Percentiles rank a stretch among this genome's conserved stretches.
Conservation (phyloP, 2,888 invertebrate genomes). For the Pollenia angustigena region DNA sequence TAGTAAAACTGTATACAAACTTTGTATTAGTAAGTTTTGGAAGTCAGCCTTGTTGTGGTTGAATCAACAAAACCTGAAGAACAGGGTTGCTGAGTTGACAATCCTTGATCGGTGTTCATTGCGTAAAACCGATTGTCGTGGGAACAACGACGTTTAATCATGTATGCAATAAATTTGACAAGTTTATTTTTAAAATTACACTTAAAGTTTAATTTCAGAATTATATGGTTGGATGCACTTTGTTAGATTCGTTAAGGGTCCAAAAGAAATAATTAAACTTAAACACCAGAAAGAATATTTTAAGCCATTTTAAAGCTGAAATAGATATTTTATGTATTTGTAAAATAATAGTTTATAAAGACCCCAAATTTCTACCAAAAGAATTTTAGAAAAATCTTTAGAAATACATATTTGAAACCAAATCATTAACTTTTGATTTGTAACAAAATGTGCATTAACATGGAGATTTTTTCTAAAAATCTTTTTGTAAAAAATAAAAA, state of each 20-base stretch:
- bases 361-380: constrained; percentile 48
- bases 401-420: neutral
- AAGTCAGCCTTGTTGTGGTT: no score
- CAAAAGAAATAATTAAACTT: neutral
- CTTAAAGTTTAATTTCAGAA: no score
- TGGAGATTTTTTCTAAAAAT: neutral
- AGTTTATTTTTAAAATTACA: no score
- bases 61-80: no score
- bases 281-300: constrained; percentile 18
- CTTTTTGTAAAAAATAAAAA: constrained; percentile 48
- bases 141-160: no score
- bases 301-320: constrained; percentile 54
- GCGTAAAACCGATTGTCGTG: no score
- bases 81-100: no score
- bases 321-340: constrained; percentile 34
- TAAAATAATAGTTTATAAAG: constrained; percentile 25
- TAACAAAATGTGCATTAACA: neutral
- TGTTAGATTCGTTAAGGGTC: neutral
- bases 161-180: no score
- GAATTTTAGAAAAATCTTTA: constrained; percentile 27
- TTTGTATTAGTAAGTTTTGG: no score
- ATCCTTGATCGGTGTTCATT: no score
- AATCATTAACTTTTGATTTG: neutral
- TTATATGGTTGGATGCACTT: no score
- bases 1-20: no score